Percentiles rank a stretch among this genome's conserved stretches.
Evolutionary conservation across 1,140 invertebrate species (phyloP).

Genomic region (Mamestra configurata): DNA sequence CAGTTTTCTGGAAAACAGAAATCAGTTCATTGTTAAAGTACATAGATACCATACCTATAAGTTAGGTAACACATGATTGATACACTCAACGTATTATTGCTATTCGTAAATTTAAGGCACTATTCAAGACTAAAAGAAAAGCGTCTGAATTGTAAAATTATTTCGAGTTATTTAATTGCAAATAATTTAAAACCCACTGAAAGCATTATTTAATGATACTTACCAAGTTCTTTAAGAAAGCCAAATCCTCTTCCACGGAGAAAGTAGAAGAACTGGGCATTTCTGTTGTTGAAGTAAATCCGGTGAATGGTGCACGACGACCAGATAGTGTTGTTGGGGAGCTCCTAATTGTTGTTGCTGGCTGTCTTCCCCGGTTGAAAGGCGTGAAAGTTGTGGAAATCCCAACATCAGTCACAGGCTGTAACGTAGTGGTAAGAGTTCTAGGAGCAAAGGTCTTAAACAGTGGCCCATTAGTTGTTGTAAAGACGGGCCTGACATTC

Average conservation of each 20-base stretch:
- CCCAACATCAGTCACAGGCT: slow-evolving; percentile 74
- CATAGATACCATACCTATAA: too few relatives aligned
- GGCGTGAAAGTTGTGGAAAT: slow-evolving; percentile 80
- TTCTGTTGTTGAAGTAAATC: slow-evolving; percentile 73
- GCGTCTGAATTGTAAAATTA: not conserved
- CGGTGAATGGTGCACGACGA: slow-evolving; percentile 57
- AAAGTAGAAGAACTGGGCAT: slow-evolving; percentile 84
- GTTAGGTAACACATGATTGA: too few relatives aligned
- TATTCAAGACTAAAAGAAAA: too few relatives aligned
- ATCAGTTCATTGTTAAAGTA: not conserved
- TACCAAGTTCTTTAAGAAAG: slow-evolving; percentile 87
- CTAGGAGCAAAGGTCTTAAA: slow-evolving; percentile 67
- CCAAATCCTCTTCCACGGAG: slow-evolving; percentile 87
- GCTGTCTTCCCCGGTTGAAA: slow-evolving; percentile 63
- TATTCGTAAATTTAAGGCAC: not conserved
- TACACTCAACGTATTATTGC: not conserved
- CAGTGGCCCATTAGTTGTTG: slow-evolving; percentile 64
- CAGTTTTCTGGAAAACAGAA: slow-evolving; percentile 73
- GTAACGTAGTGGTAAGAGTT: slow-evolving; percentile 75
- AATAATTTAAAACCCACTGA: slow-evolving; percentile 11
- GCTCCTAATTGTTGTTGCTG: slow-evolving; percentile 60
- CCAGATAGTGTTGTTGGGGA: slow-evolving; percentile 57
- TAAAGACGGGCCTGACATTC: slow-evolving; percentile 77
- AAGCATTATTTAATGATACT: slow-evolving; percentile 39
- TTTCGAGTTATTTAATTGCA: not conserved